These are phyloP conservation scores for Percopsis transmontana DNA, from an alignment of 2,113 vertebrate species.

Conservation along the genomic window DNA sequence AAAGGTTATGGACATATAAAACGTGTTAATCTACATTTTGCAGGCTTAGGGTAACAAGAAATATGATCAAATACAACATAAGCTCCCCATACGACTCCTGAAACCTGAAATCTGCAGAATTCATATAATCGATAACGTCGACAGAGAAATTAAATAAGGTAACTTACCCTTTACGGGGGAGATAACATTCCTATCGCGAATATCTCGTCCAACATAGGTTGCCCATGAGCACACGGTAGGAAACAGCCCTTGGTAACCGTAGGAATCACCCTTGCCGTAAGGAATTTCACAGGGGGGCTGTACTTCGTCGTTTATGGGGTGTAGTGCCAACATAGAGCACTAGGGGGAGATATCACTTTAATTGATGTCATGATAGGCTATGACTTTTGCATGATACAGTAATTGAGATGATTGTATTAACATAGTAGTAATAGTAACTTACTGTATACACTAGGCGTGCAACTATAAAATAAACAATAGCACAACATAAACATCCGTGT, in stretches of 20 bases:
- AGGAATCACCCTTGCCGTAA: constrained; percentile 67
- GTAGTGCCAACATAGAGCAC: constrained; percentile 25
- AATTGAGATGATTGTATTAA: too few species aligned
- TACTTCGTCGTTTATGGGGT: constrained; percentile 34
- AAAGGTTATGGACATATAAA: not conserved
- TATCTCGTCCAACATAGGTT: constrained; percentile 47
- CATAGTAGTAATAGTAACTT: too few species aligned
- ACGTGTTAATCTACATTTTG: constrained; percentile 21
- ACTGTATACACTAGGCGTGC: too few species aligned
- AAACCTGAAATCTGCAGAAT: constrained; percentile 51
- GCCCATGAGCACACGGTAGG: constrained; percentile 41
- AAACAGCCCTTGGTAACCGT: constrained; percentile 58
- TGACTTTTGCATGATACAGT: too few species aligned
- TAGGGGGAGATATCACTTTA: constrained; percentile 45
- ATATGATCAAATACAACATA: constrained; percentile 15
- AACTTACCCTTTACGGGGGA: constrained; percentile 59
- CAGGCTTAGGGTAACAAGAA: constrained; percentile 15
- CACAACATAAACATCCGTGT: too few species aligned
- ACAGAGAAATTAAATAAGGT: not conserved
- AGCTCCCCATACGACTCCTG: constrained; percentile 38
- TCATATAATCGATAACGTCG: constrained; percentile 18
- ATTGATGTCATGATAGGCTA: too few species aligned
- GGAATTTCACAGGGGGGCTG: constrained; percentile 72
- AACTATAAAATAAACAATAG: too few species aligned
- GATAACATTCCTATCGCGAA: constrained; percentile 46